These are phyloP conservation scores for Gavia stellata DNA, from an alignment of 2,113 vertebrate genomes.

Conservation along the genomic window DNA sequence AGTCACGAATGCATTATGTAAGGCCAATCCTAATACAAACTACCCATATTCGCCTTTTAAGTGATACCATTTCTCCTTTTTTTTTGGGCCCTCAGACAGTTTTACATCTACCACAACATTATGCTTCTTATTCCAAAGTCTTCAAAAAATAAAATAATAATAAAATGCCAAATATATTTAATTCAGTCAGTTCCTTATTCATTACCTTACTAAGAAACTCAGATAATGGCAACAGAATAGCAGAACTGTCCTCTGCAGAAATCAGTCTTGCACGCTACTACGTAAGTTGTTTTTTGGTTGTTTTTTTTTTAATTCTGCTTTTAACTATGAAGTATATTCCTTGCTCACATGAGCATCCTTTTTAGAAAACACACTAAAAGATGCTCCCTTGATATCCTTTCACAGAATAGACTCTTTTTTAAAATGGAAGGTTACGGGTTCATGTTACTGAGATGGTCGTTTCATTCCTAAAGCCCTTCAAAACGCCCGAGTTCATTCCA, in stretches of 20 bases:
- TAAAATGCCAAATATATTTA: not conserved
- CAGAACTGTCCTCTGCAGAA: not conserved
- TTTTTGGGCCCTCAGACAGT: not conserved
- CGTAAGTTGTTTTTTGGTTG: no score
- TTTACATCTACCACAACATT: not conserved
- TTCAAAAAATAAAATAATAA: not conserved
- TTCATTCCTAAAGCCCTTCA: not conserved
- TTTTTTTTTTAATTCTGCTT: not conserved
- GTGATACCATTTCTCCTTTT: not conserved
- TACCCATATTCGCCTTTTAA: not conserved
- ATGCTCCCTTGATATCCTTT: not conserved
- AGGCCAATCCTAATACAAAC: not conserved
- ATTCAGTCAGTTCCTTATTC: not conserved
- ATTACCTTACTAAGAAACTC: not conserved
- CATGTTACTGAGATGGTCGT: not conserved
- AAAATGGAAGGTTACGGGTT: not conserved
- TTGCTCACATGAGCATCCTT: not conserved
- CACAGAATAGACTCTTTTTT: not conserved
- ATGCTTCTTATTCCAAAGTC: not conserved
- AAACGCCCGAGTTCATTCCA: not conserved
- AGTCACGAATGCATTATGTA: fast-evolving
- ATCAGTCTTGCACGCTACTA: not conserved
- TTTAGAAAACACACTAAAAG: not conserved
- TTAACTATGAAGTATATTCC: not conserved
- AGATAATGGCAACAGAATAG: not conserved